Conservation (phyloP, 2,888 invertebrate genomes). For the Escarpia spicata region DNA sequence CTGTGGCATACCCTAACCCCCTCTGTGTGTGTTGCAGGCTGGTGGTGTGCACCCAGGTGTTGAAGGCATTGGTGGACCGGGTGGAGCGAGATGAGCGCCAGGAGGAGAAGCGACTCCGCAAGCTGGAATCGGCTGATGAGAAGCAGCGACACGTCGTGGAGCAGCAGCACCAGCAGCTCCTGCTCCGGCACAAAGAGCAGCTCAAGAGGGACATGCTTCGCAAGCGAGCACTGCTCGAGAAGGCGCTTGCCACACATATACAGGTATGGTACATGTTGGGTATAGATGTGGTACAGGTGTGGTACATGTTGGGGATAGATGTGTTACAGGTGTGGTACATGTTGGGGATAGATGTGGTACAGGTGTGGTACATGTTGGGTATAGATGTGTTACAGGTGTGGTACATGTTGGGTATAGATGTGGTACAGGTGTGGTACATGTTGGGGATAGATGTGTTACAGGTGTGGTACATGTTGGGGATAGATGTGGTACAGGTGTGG, state of each 20-base stretch:
- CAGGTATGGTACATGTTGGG: constrained; percentile 65
- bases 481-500: too few relatives aligned
- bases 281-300: too few relatives aligned
- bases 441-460: too few relatives aligned
- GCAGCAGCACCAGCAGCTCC: constrained; percentile 76
- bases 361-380: too few relatives aligned
- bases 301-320: too few relatives aligned
- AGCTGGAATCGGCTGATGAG: constrained; percentile 64
- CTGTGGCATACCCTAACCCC: neutral
- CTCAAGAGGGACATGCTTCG: constrained; percentile 93
- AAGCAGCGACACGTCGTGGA: constrained; percentile 70
- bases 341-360: too few relatives aligned
- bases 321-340: too few relatives aligned
- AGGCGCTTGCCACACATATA: constrained; percentile 82
- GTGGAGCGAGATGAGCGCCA: constrained; percentile 64
- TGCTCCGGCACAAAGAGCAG: constrained; percentile 88
- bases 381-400: too few relatives aligned
- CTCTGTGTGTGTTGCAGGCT: constrained; percentile 45
- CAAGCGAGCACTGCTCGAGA: constrained; percentile 81
- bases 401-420: too few relatives aligned
- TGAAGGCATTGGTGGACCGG: constrained; percentile 58
- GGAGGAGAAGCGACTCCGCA: constrained; percentile 48
- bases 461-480: too few relatives aligned
- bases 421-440: too few relatives aligned
- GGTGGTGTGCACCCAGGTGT: constrained; percentile 60